Percentiles rank a stretch among this genome's conserved stretches.
phyloP scores from a whole-genome alignment of 2,888 invertebrate species.

The Mechanitis messenoides region DNA sequence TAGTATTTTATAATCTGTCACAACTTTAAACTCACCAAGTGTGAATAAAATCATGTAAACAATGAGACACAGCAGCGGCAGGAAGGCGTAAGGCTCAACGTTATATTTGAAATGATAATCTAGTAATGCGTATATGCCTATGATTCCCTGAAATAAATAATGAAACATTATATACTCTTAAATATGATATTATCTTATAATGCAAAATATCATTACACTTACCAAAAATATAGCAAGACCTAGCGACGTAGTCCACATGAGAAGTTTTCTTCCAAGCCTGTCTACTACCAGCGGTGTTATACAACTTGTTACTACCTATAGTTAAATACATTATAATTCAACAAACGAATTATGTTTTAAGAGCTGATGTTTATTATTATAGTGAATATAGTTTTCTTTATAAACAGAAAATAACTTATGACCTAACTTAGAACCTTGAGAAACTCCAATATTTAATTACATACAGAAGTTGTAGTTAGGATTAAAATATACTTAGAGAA shows the following conservation, averaged over 20 bases:
- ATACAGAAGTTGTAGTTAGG: neutral
- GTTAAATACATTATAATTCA: neutral
- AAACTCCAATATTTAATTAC: neutral
- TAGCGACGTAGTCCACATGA: slow-evolving; percentile 83
- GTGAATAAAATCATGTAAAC: slow-evolving; percentile 69
- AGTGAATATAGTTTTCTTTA: no score
- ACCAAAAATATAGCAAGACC: slow-evolving; percentile 80
- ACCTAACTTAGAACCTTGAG: no score
- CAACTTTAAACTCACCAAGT: slow-evolving; percentile 46
- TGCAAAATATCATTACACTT: slow-evolving; percentile 33
- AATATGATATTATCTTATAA: neutral
- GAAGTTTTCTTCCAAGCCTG: slow-evolving; percentile 82
- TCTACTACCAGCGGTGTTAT: slow-evolving; percentile 86
- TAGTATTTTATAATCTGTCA: neutral
- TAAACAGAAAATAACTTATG: no score
- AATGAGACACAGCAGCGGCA: slow-evolving; percentile 62
- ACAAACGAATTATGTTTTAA: no score
- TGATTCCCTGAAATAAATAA: slow-evolving; percentile 45
- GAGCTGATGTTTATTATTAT: no score
- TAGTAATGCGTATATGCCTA: slow-evolving; percentile 62
- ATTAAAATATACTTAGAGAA: no score
- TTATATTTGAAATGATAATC: slow-evolving; percentile 62
- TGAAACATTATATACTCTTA: neutral
- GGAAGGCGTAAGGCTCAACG: slow-evolving; percentile 52
- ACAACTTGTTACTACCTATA: slow-evolving; percentile 82